Conservation (phyloP, 2,888 invertebrate species). For the Spicauda simplicius region DNA sequence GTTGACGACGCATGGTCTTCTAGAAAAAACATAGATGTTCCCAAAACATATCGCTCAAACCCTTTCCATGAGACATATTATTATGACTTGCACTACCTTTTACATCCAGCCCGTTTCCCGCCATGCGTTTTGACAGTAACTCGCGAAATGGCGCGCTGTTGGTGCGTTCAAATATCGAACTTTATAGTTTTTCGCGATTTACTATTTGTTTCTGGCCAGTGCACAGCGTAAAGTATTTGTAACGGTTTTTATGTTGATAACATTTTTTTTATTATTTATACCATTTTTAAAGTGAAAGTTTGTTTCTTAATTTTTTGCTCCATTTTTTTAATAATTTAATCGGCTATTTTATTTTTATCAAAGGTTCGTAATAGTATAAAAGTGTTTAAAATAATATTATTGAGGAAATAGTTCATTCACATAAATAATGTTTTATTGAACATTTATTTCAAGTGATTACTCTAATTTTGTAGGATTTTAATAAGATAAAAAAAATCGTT, state of each 20-base stretch:
- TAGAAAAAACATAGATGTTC: neutral
- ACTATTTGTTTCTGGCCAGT: constrained; percentile 54
- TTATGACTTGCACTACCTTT: constrained; percentile 41
- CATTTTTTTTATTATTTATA: neutral
- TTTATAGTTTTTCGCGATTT: constrained; percentile 24
- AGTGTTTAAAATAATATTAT: too few relatives aligned
- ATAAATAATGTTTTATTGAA: too few relatives aligned
- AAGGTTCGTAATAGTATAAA: too few relatives aligned
- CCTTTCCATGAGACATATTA: constrained; percentile 22
- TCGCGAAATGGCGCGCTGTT: constrained; percentile 58
- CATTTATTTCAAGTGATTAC: too few relatives aligned
- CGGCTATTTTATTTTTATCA: too few relatives aligned
- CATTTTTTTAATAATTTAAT: too few relatives aligned
- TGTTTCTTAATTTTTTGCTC: too few relatives aligned
- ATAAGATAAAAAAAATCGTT: too few relatives aligned
- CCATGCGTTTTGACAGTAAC: constrained; percentile 48
- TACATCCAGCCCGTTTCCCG: constrained; percentile 46
- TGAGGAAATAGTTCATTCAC: too few relatives aligned
- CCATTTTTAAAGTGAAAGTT: too few relatives aligned
- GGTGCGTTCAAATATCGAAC: constrained; percentile 55
- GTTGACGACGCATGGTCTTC: too few relatives aligned
- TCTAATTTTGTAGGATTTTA: too few relatives aligned
- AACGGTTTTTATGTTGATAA: neutral
- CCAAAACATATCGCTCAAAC: neutral
- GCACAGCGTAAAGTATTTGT: constrained; percentile 10